Evolutionary conservation across 2,797 vertebrate genomes (phyloP), one percentile per base, ranked within the genome.

Genomic region (Coilia nasus): DNA sequence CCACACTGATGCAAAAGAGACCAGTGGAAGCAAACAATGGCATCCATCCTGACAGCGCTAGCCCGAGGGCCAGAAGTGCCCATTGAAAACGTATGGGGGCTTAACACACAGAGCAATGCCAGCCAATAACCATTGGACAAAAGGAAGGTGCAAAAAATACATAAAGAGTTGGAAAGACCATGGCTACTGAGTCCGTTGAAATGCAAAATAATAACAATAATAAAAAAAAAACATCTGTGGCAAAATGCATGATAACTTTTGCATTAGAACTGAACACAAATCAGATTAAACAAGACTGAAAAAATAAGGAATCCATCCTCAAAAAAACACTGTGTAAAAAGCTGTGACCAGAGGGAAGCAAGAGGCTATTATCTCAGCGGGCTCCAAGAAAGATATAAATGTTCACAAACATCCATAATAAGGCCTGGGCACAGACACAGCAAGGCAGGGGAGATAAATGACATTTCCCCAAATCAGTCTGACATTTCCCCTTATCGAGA

Each of bases 401-500:
- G 46, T 59, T 84, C 71, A 78, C 71, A 87, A 81, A 71, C 83
- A 17, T 83, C 41, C 67, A 59, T 83, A 86, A 94, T 94, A 94
- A 95, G 93, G 90, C 91, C 90, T 91, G 88, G 92, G 92, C 94
- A 92, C 93, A 93, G 92, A 93, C 93, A 93, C 85, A 90, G 92
- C 89, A 88, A 93, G 91, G 92, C 91, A 95, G 91, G 91, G 59
- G 64, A 92, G 93, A 95, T 95, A 96, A 96, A 95, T 95, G 93
- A 94, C 95, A 95, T 95, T 95, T 96, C 91, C 91, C 90, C 92
- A 95, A 95, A 95, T 94, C 94, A 93, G 89, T 90, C 94, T 95
- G 95, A 95, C 94, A 95, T 95, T 95, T 96, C 90, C 94, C 93
- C 93, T 96, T 96, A 96, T 96, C 95, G 90, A 94, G 95, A 93